Percentiles rank a stretch among this genome's conserved stretches.
phyloP scores from a whole-genome alignment of 2,888 invertebrate species.

The Microctonus brassicae region DNA sequence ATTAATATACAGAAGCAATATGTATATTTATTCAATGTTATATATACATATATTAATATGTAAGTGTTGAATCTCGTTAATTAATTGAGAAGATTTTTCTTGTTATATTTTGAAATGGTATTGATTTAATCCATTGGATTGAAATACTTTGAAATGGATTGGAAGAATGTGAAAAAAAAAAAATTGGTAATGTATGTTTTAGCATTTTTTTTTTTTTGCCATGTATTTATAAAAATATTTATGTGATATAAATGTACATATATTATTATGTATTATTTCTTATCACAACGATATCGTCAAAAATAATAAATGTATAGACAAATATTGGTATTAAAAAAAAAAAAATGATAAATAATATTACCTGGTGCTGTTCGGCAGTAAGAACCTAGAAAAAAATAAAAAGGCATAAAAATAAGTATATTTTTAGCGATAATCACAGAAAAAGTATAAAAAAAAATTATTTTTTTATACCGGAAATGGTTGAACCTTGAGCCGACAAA shows the following conservation, averaged over 20 bases:
- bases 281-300: background rate
- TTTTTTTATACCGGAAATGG: background rate
- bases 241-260: background rate
- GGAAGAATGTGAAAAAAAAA: no score
- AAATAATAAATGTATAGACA: background rate
- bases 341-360: slow-evolving; percentile 50
- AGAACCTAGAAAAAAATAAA: slow-evolving; percentile 58
- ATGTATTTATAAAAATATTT: background rate
- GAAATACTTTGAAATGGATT: no score
- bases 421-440: background rate
- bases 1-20: no score
- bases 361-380: slow-evolving; percentile 66
- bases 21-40: no score
- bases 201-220: background rate
- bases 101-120: no score
- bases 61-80: no score
- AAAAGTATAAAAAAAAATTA: background rate
- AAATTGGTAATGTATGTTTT: no score
- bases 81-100: no score
- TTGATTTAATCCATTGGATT: no score
- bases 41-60: no score
- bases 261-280: slow-evolving; percentile 1
- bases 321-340: slow-evolving; percentile 4
- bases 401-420: background rate
- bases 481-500: slow-evolving; percentile 15